Evolutionary conservation across 2,797 vertebrate genomes (phyloP).

Genomic region (Brachyalestes nurse): DNA sequence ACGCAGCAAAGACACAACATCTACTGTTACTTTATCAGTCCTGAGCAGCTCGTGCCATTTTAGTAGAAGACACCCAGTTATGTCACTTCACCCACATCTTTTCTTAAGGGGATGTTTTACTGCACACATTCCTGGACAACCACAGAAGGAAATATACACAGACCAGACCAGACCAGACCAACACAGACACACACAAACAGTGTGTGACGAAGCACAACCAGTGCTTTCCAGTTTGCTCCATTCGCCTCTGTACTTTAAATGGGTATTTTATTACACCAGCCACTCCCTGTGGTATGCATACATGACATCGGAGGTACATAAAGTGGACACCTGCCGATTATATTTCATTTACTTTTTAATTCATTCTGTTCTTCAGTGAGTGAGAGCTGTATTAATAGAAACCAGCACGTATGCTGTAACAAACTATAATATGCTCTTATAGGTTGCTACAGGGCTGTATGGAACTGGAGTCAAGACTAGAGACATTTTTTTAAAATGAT

Average conservation of each 20-base stretch:
- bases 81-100: background rate
- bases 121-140: constrained; percentile 38
- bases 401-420: too few relatives aligned
- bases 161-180: background rate
- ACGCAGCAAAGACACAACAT: background rate
- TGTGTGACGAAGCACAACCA: too few relatives aligned
- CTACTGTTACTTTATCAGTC: background rate
- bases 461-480: too few relatives aligned
- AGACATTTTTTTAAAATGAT: too few relatives aligned
- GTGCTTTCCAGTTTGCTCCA: background rate
- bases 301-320: too few relatives aligned
- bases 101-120: background rate
- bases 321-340: too few relatives aligned
- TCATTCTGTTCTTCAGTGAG: too few relatives aligned
- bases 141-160: constrained; percentile 28
- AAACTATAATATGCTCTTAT: too few relatives aligned
- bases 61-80: constrained; percentile 11
- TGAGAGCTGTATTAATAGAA: too few relatives aligned
- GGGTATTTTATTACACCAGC: background rate
- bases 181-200: constrained; percentile 34
- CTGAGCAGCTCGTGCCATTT: background rate
- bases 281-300: too few relatives aligned
- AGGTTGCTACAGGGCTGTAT: too few relatives aligned
- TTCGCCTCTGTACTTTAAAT: background rate
- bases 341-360: too few relatives aligned